Conservation (phyloP, 2,797 vertebrate species). For the Sparidentex hasta region DNA sequence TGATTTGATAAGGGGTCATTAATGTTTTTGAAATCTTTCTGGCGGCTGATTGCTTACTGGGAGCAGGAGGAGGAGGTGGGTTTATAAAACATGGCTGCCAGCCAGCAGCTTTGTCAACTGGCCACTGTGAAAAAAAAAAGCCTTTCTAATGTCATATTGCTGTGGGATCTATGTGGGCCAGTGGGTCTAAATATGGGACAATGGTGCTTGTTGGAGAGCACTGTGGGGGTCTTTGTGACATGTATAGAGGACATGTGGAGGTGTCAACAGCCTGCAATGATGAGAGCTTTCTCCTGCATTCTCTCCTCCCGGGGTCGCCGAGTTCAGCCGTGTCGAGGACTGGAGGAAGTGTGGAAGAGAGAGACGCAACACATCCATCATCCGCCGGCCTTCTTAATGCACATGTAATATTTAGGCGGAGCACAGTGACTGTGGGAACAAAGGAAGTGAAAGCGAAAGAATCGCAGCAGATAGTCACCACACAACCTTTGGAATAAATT, state of each 20-base stretch:
- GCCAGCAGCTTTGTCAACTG: background rate
- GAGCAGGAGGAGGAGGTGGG: background rate
- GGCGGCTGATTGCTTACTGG: background rate
- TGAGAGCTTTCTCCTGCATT: background rate
- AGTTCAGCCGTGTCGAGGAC: slow-evolving; percentile 8
- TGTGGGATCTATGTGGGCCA: background rate
- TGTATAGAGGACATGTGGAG: background rate
- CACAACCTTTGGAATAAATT: slow-evolving; percentile 2
- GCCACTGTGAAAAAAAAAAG: background rate
- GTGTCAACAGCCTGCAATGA: slow-evolving; percentile 15
- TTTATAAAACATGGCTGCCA: background rate
- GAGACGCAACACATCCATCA: slow-evolving; percentile 44
- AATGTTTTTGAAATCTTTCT: background rate
- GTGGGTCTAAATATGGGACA: background rate
- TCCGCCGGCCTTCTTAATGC: slow-evolving; percentile 34
- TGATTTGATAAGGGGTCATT: slow-evolving; percentile 1
- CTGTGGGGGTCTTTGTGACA: slow-evolving; percentile 4
- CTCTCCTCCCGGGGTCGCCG: background rate
- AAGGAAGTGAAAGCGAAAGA: slow-evolving; percentile 17
- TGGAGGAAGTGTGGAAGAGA: slow-evolving; percentile 31
- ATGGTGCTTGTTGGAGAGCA: background rate
- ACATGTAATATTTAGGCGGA: slow-evolving; percentile 58
- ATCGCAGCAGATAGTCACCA: background rate
- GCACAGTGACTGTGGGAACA: slow-evolving; percentile 21
- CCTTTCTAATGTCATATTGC: background rate